These are phyloP conservation scores for Halcyon senegalensis DNA, from an alignment of 2,113 vertebrate genomes.

Conservation along the genomic window DNA sequence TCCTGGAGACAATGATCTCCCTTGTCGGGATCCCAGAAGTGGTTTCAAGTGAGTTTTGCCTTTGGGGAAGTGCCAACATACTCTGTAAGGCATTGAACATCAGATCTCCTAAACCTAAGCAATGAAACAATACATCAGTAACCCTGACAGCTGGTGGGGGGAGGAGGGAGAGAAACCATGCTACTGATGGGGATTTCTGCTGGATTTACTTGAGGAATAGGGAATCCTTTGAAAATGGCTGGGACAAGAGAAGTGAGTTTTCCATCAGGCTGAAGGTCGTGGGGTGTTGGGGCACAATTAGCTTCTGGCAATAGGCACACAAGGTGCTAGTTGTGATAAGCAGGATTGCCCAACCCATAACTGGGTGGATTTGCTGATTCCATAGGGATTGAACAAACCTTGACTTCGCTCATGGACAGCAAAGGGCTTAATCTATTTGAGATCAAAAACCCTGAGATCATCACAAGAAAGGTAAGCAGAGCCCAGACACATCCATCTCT, in stretches of 20 bases:
- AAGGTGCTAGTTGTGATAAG: not conserved
- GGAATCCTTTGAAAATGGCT: not conserved
- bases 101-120: not conserved
- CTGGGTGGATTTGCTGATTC: not conserved
- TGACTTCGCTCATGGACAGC: conserved; percentile 81
- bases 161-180: not conserved
- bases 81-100: not conserved
- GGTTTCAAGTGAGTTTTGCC: conserved; percentile 75
- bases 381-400: conserved; percentile 74
- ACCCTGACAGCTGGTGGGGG: not conserved
- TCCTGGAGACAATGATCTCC: conserved; percentile 73
- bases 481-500: not conserved
- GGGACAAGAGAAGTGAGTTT: not conserved
- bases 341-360: not conserved
- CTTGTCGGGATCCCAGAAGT: conserved; percentile 81
- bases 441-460: conserved; percentile 79
- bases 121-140: not conserved
- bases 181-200: not conserved
- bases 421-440: conserved; percentile 82
- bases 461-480: conserved; percentile 73
- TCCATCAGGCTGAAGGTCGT: accelerated
- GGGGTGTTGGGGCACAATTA: not conserved
- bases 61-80: not conserved
- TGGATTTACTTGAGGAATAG: not conserved
- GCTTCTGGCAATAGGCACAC: not conserved